These are phyloP conservation scores for Leptinotarsa peninsularis DNA, from an alignment of 2,888 invertebrate genomes.

Conservation along the genomic window DNA sequence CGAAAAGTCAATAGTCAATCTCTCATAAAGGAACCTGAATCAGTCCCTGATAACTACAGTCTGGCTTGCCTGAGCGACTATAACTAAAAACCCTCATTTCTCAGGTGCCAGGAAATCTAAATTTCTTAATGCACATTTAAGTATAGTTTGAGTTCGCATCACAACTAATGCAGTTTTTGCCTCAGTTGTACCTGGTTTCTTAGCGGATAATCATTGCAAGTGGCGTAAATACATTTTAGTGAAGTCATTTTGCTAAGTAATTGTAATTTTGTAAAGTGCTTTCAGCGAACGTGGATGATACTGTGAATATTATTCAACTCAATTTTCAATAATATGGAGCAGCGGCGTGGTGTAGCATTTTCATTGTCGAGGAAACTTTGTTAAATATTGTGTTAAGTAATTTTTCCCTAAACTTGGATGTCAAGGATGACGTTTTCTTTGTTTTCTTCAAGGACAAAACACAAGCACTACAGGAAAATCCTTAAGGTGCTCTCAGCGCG, in stretches of 20 bases:
- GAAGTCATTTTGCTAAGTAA: constrained; percentile 49
- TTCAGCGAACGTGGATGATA: constrained; percentile 45
- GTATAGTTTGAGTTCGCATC: constrained; percentile 44
- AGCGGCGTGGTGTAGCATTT: background rate
- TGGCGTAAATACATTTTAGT: constrained; percentile 38
- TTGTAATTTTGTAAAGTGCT: constrained; percentile 53
- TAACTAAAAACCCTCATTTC: constrained; percentile 11
- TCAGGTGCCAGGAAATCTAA: constrained; percentile 49
- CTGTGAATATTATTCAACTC: constrained; percentile 44
- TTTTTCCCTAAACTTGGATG: too few species aligned
- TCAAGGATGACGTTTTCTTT: too few species aligned
- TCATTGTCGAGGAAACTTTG: too few species aligned
- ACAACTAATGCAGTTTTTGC: constrained; percentile 28
- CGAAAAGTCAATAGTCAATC: background rate
- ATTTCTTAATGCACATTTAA: constrained; percentile 59
- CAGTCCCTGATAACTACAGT: constrained; percentile 2
- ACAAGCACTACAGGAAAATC: too few species aligned
- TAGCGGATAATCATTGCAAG: constrained; percentile 19
- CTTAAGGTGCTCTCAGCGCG: too few species aligned
- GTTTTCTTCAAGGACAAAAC: too few species aligned
- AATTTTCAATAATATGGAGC: constrained; percentile 6
- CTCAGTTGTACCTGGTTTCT: constrained; percentile 17
- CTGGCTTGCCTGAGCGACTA: background rate
- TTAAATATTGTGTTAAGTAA: too few species aligned
- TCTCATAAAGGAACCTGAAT: background rate